Conservation (phyloP, 2,797 vertebrate species). For the Melopsittacus undulatus region DNA sequence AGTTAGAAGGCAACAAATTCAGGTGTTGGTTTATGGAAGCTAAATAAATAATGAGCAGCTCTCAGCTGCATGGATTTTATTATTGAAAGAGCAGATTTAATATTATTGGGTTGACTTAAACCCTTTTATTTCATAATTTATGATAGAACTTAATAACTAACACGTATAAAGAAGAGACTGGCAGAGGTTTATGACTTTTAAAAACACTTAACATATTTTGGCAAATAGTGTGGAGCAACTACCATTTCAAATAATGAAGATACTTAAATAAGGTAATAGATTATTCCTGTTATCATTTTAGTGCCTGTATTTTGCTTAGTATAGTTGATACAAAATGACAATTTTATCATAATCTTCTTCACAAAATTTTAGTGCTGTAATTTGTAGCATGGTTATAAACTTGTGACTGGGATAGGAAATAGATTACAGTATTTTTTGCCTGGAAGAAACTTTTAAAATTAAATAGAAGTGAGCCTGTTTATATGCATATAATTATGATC, state of each 20-base stretch:
- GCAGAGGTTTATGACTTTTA: not conserved
- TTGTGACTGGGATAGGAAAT: conserved; percentile 7
- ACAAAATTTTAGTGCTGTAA: conserved; percentile 48
- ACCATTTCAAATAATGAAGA: conserved; percentile 37
- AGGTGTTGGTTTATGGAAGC: conserved; percentile 1
- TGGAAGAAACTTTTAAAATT: conserved; percentile 35
- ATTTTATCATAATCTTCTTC: conserved; percentile 29
- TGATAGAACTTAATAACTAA: conserved; percentile 5
- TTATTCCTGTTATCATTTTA: conserved; percentile 19
- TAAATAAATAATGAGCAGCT: conserved; percentile 43
- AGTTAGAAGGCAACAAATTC: not conserved
- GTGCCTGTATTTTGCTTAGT: conserved; percentile 10
- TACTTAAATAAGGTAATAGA: conserved; percentile 23
- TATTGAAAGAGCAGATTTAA: not conserved
- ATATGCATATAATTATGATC: not conserved
- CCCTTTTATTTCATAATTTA: conserved; percentile 40
- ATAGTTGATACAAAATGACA: conserved; percentile 7
- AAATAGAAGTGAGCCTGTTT: conserved; percentile 1
- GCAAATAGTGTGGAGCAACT: not conserved
- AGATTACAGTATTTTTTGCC: not conserved
- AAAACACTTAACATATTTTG: not conserved
- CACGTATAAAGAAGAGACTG: not conserved
- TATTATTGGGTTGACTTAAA: conserved; percentile 7
- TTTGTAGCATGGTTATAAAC: conserved; percentile 45
- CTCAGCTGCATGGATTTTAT: not conserved